Evolutionary conservation across 1,140 invertebrate genomes (phyloP).

Genomic region (Dreissena polymorpha): DNA sequence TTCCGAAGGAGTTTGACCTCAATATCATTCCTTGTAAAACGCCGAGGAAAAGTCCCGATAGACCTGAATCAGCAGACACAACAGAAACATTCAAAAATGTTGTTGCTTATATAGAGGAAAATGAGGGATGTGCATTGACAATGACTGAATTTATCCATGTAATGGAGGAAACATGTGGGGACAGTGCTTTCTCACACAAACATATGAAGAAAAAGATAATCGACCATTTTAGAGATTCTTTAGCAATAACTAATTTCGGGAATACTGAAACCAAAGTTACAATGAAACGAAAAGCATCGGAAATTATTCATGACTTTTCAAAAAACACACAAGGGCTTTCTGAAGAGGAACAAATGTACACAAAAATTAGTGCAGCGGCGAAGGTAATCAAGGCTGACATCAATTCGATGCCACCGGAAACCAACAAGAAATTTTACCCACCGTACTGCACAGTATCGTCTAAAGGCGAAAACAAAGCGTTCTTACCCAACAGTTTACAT

Average conservation of each 20-base stretch:
- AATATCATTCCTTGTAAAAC: neutral
- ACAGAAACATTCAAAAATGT: slow-evolving; percentile 34
- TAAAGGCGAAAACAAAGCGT: neutral
- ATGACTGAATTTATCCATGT: slow-evolving; percentile 36
- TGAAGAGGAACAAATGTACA: slow-evolving; percentile 11
- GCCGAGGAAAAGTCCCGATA: neutral
- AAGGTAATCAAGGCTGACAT: slow-evolving; percentile 48
- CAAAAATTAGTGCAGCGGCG: slow-evolving; percentile 33
- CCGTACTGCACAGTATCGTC: neutral
- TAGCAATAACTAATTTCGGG: slow-evolving; percentile 50
- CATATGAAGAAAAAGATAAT: slow-evolving; percentile 51
- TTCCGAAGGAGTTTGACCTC: slow-evolving; percentile 1
- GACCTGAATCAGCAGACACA: too few species aligned
- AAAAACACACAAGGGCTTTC: neutral
- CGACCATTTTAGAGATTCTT: slow-evolving; percentile 41
- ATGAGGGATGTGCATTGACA: slow-evolving; percentile 57
- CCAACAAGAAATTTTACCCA: slow-evolving; percentile 21
- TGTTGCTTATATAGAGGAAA: slow-evolving; percentile 28
- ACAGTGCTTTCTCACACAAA: slow-evolving; percentile 27
- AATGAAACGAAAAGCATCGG: slow-evolving; percentile 36
- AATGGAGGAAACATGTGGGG: slow-evolving; percentile 36
- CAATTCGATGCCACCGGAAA: neutral
- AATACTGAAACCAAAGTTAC: slow-evolving; percentile 52
- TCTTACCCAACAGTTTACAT: slow-evolving; percentile 17
- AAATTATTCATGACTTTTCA: slow-evolving; percentile 42